Conservation (phyloP, 2,113 vertebrate genomes). For the Notarius quadriscutis region DNA sequence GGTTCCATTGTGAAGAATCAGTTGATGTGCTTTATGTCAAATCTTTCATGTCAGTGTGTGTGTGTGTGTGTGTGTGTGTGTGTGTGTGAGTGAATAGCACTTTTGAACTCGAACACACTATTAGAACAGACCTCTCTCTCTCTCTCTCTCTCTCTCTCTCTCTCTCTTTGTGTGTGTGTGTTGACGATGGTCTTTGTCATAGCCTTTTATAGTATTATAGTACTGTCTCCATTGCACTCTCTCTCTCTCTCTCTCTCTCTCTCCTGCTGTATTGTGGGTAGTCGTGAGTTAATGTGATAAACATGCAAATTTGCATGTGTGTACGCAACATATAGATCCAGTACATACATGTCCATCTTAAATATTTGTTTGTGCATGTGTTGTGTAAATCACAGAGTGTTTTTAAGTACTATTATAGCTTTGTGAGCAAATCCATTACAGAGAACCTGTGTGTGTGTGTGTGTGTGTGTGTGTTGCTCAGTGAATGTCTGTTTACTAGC, state of each 20-base stretch:
- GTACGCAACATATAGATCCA: neutral
- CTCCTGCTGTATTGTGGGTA: conserved; percentile 5
- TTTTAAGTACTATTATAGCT: conserved; percentile 2
- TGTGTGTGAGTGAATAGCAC: neutral
- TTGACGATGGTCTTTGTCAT: conserved; percentile 43
- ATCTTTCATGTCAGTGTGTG: neutral
- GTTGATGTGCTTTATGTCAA: conserved; percentile 7
- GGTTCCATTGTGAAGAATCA: neutral
- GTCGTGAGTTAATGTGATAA: neutral
- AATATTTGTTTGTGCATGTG: neutral
- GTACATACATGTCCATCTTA: neutral
- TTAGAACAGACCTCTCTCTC: neutral
- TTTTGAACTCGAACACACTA: neutral
- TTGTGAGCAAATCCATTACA: conserved; percentile 1
- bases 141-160: too few species aligned
- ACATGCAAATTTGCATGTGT: neutral
- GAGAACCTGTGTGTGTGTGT: neutral
- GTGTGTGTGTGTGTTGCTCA: conserved; percentile 23
- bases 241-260: neutral
- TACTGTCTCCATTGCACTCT: neutral
- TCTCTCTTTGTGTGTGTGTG: neutral
- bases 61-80: neutral
- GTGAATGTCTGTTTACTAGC: conserved; percentile 30
- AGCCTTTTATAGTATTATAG: conserved; percentile 37
- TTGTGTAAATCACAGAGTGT: neutral